These are phyloP conservation scores for Hirtodrosophila confusa DNA, from an alignment of 2,888 invertebrate genomes.

Conservation along the genomic window DNA sequence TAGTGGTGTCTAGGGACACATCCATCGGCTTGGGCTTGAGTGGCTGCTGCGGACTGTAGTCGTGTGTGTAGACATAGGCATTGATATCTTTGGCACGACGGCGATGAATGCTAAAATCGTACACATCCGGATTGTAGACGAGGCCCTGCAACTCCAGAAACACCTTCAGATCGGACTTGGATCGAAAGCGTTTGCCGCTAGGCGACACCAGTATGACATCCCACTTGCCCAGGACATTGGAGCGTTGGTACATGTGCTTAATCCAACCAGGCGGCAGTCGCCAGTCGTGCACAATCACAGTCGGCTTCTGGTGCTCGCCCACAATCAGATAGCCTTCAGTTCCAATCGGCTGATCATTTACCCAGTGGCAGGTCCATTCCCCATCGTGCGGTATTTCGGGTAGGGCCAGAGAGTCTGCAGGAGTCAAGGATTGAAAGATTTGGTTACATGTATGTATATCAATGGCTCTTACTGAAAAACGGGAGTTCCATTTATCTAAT, in stretches of 20 bases:
- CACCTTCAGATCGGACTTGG: conserved; percentile 86
- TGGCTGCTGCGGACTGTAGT: conserved; percentile 81
- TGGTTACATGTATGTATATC: too few species aligned
- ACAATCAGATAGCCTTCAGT: conserved; percentile 84
- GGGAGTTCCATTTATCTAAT: too few species aligned
- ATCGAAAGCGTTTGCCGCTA: conserved; percentile 87
- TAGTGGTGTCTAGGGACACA: conserved; percentile 41
- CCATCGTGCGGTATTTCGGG: conserved; percentile 84
- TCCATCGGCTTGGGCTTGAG: conserved; percentile 68
- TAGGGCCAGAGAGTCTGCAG: conserved; percentile 82
- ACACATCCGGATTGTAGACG: conserved; percentile 85
- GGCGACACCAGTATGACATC: conserved; percentile 90
- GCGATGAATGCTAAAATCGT: conserved; percentile 87
- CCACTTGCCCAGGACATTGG: conserved; percentile 91
- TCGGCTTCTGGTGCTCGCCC: conserved; percentile 84
- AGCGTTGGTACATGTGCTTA: conserved; percentile 90
- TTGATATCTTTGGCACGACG: conserved; percentile 84
- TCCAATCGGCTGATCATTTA: conserved; percentile 89
- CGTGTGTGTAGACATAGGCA: conserved; percentile 83
- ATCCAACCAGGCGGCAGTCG: conserved; percentile 91
- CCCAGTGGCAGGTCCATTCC: conserved; percentile 89
- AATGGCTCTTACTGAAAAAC: too few species aligned
- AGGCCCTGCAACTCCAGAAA: conserved; percentile 83
- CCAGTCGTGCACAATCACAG: conserved; percentile 89
- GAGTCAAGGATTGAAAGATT: too few species aligned